Evolutionary conservation across 1,140 invertebrate genomes (phyloP).

Genomic region (Pogonomyrmex californicus): DNA sequence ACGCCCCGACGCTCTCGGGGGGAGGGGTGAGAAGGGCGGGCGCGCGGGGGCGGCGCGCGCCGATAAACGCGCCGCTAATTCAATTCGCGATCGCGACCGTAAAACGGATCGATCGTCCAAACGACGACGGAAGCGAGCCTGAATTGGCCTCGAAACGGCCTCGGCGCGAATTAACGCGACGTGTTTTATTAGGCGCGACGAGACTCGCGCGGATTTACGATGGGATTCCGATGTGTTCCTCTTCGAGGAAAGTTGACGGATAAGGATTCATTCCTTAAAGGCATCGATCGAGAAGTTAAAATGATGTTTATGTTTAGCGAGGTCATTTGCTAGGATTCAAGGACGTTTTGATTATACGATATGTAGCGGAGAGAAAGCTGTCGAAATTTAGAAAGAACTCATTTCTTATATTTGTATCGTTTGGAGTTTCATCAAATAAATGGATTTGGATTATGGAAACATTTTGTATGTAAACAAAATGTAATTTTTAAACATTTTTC

Average conservation of each 20-base stretch:
- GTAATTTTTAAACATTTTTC: no score
- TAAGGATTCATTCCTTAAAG: background rate
- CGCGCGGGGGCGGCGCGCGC: background rate
- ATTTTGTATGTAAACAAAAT: no score
- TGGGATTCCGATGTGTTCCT: background rate
- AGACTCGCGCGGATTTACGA: background rate
- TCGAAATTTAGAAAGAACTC: no score
- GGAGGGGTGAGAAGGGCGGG: no score
- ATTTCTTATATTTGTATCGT: no score
- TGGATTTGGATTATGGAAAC: no score
- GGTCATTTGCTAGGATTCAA: no score
- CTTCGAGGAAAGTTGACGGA: background rate
- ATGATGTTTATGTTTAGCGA: no score
- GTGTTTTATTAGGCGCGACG: conserved; percentile 19
- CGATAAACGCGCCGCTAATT: conserved; percentile 70
- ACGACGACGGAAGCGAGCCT: background rate
- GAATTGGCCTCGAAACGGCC: conserved; percentile 46
- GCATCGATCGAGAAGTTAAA: no score
- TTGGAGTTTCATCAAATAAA: no score
- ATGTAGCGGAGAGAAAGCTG: no score
- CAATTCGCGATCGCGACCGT: conserved; percentile 59
- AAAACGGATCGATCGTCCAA: conserved; percentile 7
- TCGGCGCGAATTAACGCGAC: conserved; percentile 28
- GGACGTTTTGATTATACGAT: no score
- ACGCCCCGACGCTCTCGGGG: background rate